Conservation (phyloP, 2,113 vertebrate species). For the Sander vitreus region DNA sequence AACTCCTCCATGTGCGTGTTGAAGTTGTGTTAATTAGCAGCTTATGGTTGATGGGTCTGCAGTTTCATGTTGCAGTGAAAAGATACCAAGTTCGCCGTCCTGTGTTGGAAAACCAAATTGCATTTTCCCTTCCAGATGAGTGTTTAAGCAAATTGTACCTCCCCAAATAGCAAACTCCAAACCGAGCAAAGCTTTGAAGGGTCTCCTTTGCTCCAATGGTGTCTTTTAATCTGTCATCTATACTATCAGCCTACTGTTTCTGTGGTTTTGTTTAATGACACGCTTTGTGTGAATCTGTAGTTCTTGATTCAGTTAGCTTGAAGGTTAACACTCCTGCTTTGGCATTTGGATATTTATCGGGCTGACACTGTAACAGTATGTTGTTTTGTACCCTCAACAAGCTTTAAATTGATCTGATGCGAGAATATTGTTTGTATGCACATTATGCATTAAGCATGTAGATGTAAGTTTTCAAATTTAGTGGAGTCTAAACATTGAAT, state of each 20-base stretch:
- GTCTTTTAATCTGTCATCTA: slow-evolving; percentile 12
- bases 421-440: neutral
- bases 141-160: slow-evolving; percentile 75
- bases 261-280: slow-evolving; percentile 13
- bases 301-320: slow-evolving; percentile 2
- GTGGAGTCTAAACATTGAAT: slow-evolving; percentile 5
- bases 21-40: slow-evolving; percentile 30
- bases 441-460: neutral
- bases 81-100: slow-evolving; percentile 56
- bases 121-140: slow-evolving; percentile 46
- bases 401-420: neutral
- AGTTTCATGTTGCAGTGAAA: slow-evolving; percentile 73
- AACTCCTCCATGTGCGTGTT: slow-evolving; percentile 9
- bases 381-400: slow-evolving; percentile 19
- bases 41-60: slow-evolving; percentile 27
- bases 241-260: slow-evolving; percentile 15
- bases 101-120: slow-evolving; percentile 45
- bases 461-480: slow-evolving; percentile 17
- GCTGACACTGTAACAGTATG: neutral
- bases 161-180: slow-evolving; percentile 27
- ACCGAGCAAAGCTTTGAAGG: neutral
- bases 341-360: slow-evolving; percentile 7
- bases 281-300: neutral
- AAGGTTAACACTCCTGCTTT: slow-evolving; percentile 6
- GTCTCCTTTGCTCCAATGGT: neutral